Evolutionary conservation across 2,113 vertebrate species (phyloP).

Genomic region (Nicator chloris): DNA sequence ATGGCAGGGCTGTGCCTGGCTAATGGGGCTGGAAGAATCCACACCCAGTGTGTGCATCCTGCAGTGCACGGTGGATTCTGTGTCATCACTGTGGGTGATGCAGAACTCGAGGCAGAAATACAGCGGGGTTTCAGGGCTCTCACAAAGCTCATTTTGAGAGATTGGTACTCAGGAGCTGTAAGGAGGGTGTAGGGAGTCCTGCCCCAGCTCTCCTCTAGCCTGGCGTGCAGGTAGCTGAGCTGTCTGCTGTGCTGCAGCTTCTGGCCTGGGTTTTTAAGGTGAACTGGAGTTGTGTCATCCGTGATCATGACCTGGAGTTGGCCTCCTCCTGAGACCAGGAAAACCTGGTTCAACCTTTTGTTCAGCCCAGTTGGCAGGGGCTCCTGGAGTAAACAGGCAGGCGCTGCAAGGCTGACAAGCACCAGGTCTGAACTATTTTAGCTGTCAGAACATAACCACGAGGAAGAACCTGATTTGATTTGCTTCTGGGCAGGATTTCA

Average conservation of each 20-base stretch:
- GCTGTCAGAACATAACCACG: not conserved
- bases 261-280: not conserved
- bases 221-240: rapidly evolving
- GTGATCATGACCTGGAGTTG: not conserved
- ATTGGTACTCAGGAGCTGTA: not conserved
- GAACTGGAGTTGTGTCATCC: not conserved
- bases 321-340: not conserved
- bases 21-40: constrained; percentile 45
- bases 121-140: not conserved
- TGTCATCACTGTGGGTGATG: constrained; percentile 27
- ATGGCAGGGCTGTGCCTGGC: constrained; percentile 25
- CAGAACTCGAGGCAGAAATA: not conserved
- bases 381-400: not conserved
- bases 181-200: not conserved
- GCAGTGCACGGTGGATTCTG: constrained; percentile 16
- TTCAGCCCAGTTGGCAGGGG: not conserved
- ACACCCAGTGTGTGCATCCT: constrained; percentile 49
- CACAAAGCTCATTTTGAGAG: not conserved
- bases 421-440: not conserved
- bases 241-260: not conserved
- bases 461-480: not conserved
- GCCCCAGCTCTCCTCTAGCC: not conserved
- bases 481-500: not conserved
- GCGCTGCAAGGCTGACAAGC: not conserved
- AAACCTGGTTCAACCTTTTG: not conserved